A percentile compares a stretch with the other conserved stretches of the same genome.
These are phyloP conservation scores for Calephelis perditalis DNA, from an alignment of 2,888 invertebrate genomes.

Conservation along the genomic window DNA sequence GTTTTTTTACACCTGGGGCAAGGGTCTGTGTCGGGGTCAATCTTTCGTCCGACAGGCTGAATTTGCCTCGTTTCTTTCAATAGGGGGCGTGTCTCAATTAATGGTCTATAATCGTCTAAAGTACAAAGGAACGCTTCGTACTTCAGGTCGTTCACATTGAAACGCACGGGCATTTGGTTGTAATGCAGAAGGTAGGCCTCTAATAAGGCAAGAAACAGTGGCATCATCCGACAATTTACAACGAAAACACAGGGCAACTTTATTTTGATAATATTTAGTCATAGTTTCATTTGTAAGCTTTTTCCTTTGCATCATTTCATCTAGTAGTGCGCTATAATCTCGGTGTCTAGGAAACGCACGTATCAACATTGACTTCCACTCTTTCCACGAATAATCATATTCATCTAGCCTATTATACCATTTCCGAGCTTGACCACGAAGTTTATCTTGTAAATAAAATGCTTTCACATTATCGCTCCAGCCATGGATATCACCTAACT, in stretches of 20 bases:
- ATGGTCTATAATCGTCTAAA: constrained; percentile 27
- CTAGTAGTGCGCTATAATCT: constrained; percentile 29
- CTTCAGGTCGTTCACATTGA: constrained; percentile 30
- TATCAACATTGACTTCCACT: constrained; percentile 34
- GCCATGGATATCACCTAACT: too few relatives aligned
- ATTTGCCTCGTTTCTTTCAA: not conserved
- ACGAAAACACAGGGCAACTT: constrained; percentile 34
- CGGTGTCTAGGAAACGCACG: constrained; percentile 33
- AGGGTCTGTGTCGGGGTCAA: constrained; percentile 14
- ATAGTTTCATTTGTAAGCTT: constrained; percentile 30
- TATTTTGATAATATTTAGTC: constrained; percentile 38
- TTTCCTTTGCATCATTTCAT: constrained; percentile 31
- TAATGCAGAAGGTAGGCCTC: constrained; percentile 29
- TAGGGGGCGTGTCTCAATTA: not conserved
- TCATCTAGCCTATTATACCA: constrained; percentile 33
- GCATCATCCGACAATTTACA: constrained; percentile 32
- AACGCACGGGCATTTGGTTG: constrained; percentile 34
- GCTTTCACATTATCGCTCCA: too few relatives aligned
- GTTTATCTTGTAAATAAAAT: too few relatives aligned
- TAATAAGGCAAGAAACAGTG: constrained; percentile 33
- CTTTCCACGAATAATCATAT: constrained; percentile 32
- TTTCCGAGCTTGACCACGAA: constrained; percentile 30
- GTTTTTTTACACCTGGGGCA: constrained; percentile 25
- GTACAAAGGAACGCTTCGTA: constrained; percentile 32
- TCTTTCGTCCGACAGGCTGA: not conserved